A percentile compares a stretch with the other conserved stretches of the same genome.
Evolutionary conservation across 2,888 invertebrate genomes (phyloP).

Genomic region (Platypus cylindrus): DNA sequence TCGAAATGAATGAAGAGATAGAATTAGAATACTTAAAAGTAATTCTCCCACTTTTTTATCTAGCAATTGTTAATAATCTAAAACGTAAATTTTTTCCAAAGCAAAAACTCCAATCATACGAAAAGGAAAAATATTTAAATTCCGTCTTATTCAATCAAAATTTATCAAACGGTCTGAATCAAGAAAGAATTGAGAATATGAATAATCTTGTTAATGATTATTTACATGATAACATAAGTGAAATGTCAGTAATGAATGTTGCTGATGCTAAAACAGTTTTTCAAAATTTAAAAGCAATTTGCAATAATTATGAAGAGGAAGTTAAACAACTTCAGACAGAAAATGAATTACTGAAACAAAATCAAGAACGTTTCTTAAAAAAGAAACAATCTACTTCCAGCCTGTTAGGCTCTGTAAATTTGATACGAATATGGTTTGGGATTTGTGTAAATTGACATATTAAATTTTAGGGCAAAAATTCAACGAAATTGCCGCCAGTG

Average conservation of each 20-base stretch:
- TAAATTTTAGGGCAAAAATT: slow-evolving; percentile 5
- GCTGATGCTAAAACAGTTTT: slow-evolving; percentile 29
- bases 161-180: slow-evolving; percentile 27
- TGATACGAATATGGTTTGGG: not conserved
- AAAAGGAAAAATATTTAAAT: slow-evolving; percentile 28
- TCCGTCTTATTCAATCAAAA: slow-evolving; percentile 30
- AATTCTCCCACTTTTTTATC: slow-evolving; percentile 2
- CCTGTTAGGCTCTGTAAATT: slow-evolving; percentile 5
- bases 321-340: slow-evolving; percentile 13
- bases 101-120: slow-evolving; percentile 25
- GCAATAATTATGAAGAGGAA: slow-evolving; percentile 22
- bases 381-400: slow-evolving; percentile 9
- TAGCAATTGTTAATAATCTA: not conserved
- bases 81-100: slow-evolving; percentile 9
- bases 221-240: slow-evolving; percentile 28
- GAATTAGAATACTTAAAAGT: slow-evolving; percentile 23
- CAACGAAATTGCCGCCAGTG: slow-evolving; percentile 10
- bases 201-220: slow-evolving; percentile 29
- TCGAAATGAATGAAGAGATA: slow-evolving; percentile 21
- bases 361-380: slow-evolving; percentile 9
- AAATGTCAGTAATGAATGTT: slow-evolving; percentile 29
- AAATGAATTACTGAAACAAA: slow-evolving; percentile 5
- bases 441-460: not conserved
- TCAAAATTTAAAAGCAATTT: slow-evolving; percentile 30
- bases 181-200: slow-evolving; percentile 29